A percentile compares a stretch with the other conserved stretches of the same genome.
phyloP scores from a whole-genome alignment of 2,113 vertebrate species.

The Neopipo cinnamomea region DNA sequence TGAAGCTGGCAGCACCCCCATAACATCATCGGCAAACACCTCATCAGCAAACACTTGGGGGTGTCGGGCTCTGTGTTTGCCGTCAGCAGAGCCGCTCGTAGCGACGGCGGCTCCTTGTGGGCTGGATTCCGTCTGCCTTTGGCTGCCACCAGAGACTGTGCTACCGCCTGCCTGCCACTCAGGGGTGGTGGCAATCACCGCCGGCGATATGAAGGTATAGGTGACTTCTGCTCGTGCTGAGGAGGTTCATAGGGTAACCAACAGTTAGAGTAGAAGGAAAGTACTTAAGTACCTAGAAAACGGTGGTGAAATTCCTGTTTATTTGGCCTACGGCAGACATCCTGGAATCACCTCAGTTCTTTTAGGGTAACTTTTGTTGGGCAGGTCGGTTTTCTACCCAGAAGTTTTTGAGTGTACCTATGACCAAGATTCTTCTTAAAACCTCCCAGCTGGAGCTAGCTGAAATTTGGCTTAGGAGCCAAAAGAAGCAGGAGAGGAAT shows the following conservation, averaged over 20 bases:
- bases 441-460: background rate
- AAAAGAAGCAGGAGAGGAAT: background rate
- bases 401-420: background rate
- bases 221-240: background rate
- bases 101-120: background rate
- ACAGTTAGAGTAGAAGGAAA: background rate
- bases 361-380: background rate
- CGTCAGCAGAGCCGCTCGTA: accelerated
- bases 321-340: background rate
- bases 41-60: accelerated
- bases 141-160: background rate
- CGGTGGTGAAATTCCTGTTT: background rate
- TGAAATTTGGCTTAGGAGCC: background rate
- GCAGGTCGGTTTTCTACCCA: background rate
- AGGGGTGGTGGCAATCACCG: background rate
- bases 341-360: background rate
- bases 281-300: background rate
- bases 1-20: background rate
- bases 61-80: background rate
- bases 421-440: background rate
- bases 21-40: background rate
- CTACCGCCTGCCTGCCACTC: background rate
- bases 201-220: background rate
- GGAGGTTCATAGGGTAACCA: background rate
- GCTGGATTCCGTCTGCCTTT: background rate